Conservation (phyloP, 2,888 invertebrate genomes). For the Drepanosiphum platanoidis region DNA sequence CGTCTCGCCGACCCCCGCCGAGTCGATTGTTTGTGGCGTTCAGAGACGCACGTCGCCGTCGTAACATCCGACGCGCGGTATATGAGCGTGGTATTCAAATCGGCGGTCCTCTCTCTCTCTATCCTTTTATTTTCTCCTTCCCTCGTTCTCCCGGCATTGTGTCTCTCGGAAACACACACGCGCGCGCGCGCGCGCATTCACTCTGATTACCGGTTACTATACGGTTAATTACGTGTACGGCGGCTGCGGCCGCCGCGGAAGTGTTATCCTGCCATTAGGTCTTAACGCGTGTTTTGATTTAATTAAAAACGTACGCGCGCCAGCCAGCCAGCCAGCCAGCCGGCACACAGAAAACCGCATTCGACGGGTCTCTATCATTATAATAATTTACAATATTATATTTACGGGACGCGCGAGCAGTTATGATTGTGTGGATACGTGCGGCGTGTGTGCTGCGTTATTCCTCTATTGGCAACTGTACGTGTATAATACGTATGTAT, state of each 20-base stretch:
- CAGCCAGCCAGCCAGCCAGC: background rate
- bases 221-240: background rate
- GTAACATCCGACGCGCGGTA: background rate
- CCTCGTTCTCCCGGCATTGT: background rate
- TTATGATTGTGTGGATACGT: background rate
- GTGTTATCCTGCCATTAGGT: conserved; percentile 37
- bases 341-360: background rate
- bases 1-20: background rate
- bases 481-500: no score
- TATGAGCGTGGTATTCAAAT: background rate
- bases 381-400: background rate
- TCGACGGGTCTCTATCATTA: conserved; percentile 28
- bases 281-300: conserved; percentile 58
- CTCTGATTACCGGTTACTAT: background rate
- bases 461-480: background rate
- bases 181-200: background rate
- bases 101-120: background rate
- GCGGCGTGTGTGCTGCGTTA: background rate
- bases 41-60: background rate
- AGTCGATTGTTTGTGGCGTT: background rate
- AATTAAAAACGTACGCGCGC: conserved; percentile 45
- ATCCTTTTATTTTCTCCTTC: background rate
- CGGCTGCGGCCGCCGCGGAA: conserved; percentile 16
- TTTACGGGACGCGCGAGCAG: background rate
- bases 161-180: background rate